Evolutionary conservation across 1,140 invertebrate genomes (phyloP), one percentile per base, ranked within the genome.

Genomic region (Marisa cornuarietis): DNA sequence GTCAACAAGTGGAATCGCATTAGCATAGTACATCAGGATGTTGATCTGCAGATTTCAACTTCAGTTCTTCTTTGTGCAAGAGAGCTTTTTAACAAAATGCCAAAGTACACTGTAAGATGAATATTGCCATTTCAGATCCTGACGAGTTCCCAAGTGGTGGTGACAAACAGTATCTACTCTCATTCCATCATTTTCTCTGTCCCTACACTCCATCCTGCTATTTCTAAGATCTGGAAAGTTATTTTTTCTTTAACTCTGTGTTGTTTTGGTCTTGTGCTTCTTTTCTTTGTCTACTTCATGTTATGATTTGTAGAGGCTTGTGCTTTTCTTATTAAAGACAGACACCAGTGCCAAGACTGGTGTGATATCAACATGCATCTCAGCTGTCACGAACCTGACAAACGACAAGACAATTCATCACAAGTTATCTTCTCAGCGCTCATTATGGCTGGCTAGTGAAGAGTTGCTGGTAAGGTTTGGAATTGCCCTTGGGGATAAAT

Each of bases 381-480:
- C 83, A 2, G 79, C 80, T 16, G 82, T 87, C 68, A 86, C 82
- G 49, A 87, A 86, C 71, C 76, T 87, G 58, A 75, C 83, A 16
- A 72, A 66, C 62, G 84, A 87, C 68, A 58, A 62, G 10, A 54
- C 66, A 26, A 83, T 86, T 18, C 76, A 85, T 16, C 61, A 76
- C 52, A 86, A 84, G 68, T 31, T 87, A 14, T 58, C 72, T 4
- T 65, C 24, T 22, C 80, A 81, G 54, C 75, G 79, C 51, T 73
- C 83, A 5, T 62, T 84, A 6, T 87, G 86, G 86, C 79, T 81
- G 63, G 78, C 73, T 54, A 78, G 83, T 54, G 20, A 81, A 8
- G 74, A 86, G 16, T 52, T 83, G 20, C 63, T 86, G 73, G 84
- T 85, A 79, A 78, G 71, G 49, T 24, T n/a, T n/a, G n/a, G n/a